Evolutionary conservation across 2,113 vertebrate species (phyloP).

Genomic region (Chionis minor): DNA sequence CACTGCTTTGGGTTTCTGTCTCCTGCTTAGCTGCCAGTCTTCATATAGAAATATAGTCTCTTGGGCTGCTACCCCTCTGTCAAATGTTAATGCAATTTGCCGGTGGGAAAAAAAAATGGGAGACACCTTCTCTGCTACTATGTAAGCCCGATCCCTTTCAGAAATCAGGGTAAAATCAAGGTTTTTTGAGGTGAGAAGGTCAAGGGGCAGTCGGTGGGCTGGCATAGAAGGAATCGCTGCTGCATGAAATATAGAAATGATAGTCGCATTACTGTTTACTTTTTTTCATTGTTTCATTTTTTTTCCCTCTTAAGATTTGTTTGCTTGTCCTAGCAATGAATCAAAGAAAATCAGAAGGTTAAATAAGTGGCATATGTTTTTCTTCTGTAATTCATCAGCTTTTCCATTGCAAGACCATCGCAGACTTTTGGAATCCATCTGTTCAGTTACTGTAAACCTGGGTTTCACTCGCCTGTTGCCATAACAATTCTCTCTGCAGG

Average conservation of each 20-base stretch:
- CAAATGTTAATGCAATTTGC: not conserved
- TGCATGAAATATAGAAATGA: not conserved
- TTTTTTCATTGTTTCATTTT: not conserved
- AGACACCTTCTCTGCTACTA: not conserved
- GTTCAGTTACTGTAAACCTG: slow-evolving; percentile 36
- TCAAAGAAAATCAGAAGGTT: slow-evolving; percentile 32
- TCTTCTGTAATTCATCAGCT: slow-evolving; percentile 39
- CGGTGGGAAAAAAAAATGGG: not conserved
- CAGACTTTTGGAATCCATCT: slow-evolving; percentile 39
- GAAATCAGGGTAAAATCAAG: not conserved
- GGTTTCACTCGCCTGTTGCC: slow-evolving; percentile 16
- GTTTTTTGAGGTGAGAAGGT: not conserved
- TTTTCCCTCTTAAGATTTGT: not conserved
- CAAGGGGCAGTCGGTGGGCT: not conserved
- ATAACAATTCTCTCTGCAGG: slow-evolving; percentile 31
- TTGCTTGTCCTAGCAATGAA: slow-evolving; percentile 16
- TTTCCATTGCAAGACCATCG: slow-evolving; percentile 10
- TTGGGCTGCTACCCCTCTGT: not conserved
- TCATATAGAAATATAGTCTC: not conserved
- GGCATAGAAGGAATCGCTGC: not conserved
- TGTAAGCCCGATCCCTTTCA: not conserved
- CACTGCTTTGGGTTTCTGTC: not conserved
- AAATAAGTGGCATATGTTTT: slow-evolving; percentile 21
- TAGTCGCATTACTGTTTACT: not conserved
- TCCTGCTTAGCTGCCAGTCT: not conserved